phyloP scores from a whole-genome alignment of 2,797 vertebrate species.

The Sorex maritimensis region DNA sequence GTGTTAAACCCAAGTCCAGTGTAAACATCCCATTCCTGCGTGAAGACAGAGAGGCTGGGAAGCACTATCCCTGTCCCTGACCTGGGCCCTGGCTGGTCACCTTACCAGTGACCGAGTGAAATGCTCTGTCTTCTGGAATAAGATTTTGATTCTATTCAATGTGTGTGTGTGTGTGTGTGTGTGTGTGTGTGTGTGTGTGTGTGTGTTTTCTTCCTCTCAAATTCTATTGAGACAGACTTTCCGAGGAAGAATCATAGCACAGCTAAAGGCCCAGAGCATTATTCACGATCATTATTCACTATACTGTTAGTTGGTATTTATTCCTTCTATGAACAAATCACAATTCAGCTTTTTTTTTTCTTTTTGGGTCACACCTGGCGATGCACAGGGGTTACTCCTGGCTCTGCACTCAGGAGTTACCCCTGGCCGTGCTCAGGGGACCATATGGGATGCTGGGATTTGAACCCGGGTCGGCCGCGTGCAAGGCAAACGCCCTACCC shows the following conservation, averaged over 20 bases:
- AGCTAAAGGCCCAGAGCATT: background rate
- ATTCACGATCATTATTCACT: background rate
- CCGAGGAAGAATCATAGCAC: background rate
- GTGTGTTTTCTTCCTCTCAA: background rate
- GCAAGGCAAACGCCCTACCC: too few relatives aligned
- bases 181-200: too few relatives aligned
- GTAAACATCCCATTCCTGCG: accelerated
- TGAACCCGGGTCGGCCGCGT: too few relatives aligned
- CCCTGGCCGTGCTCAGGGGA: too few relatives aligned
- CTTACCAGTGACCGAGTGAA: too few relatives aligned
- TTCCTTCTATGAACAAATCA: background rate
- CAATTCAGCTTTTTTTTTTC: background rate
- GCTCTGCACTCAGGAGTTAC: too few relatives aligned
- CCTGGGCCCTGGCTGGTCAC: too few relatives aligned
- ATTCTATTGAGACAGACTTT: background rate
- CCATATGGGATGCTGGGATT: too few relatives aligned
- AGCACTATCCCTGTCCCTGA: too few relatives aligned
- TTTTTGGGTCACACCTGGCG: too few relatives aligned
- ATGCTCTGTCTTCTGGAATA: background rate
- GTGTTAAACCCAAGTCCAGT: background rate
- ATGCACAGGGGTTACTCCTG: too few relatives aligned
- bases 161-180: too few relatives aligned
- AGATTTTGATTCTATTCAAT: background rate
- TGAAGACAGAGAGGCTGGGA: background rate
- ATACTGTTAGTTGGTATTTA: background rate